Conservation (phyloP, 1,140 invertebrate species). For the Elymnias hypermnestra region DNA sequence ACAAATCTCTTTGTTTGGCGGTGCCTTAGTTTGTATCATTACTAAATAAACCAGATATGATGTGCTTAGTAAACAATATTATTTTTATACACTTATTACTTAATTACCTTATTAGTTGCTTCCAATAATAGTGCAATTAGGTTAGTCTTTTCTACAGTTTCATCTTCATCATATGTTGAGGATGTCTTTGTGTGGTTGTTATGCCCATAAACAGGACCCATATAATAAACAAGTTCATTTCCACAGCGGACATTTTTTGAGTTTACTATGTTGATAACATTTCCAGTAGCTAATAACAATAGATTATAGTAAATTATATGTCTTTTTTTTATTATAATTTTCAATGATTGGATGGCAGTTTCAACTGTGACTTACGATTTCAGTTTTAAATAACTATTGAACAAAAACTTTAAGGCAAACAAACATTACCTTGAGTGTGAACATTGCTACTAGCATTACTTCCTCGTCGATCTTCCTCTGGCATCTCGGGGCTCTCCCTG, state of each 20-base stretch:
- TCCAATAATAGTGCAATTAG: slow-evolving; percentile 53
- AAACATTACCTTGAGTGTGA: slow-evolving; percentile 47
- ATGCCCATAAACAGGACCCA: slow-evolving; percentile 38
- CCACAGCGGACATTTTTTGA: slow-evolving; percentile 54
- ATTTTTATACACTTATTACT: no score
- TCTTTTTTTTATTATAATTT: not conserved
- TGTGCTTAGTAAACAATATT: no score
- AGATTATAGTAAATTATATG: not conserved
- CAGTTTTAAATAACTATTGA: no score
- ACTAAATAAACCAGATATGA: no score
- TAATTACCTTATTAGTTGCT: slow-evolving; percentile 47
- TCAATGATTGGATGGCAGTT: not conserved
- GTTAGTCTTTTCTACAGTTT: slow-evolving; percentile 51
- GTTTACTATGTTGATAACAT: slow-evolving; percentile 68
- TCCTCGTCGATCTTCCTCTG: slow-evolving; percentile 30
- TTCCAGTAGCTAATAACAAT: slow-evolving; percentile 49
- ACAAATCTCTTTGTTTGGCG: no score
- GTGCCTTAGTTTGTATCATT: no score
- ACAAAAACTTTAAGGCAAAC: no score
- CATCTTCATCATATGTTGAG: slow-evolving; percentile 28
- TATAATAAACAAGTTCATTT: slow-evolving; percentile 54
- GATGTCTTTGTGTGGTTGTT: slow-evolving; percentile 14
- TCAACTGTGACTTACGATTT: not conserved
- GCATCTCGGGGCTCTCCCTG: slow-evolving; percentile 22
- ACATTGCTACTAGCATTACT: slow-evolving; percentile 34